These are phyloP conservation scores for Drosophila pandora DNA, from an alignment of 1,140 invertebrate genomes.

Conservation along the genomic window DNA sequence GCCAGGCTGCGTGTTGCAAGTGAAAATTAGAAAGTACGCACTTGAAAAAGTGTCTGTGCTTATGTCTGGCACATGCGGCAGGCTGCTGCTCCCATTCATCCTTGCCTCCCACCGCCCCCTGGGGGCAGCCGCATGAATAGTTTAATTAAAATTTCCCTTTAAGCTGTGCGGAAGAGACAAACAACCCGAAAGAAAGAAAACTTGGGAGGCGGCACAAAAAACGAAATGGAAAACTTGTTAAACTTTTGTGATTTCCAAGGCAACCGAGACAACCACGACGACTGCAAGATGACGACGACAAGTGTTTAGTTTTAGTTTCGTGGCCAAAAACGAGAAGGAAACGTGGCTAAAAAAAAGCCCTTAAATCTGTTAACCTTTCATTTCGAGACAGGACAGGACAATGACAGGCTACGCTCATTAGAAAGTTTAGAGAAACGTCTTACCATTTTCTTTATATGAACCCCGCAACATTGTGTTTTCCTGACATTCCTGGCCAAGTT, in stretches of 20 bases:
- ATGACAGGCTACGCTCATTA: constrained; percentile 28
- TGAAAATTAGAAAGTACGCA: constrained; percentile 80
- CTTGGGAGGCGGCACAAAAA: constrained; percentile 26
- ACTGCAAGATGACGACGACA: constrained; percentile 63
- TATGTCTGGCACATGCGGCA: constrained; percentile 62
- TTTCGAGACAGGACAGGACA: constrained; percentile 36
- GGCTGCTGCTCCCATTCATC: constrained; percentile 28
- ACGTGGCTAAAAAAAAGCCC: constrained; percentile 41
- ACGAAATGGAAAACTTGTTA: constrained; percentile 56
- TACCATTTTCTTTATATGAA: background rate
- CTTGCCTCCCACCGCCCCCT: background rate
- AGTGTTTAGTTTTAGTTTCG: constrained; percentile 62
- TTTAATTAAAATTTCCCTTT: constrained; percentile 80
- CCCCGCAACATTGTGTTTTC: background rate
- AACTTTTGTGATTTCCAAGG: constrained; percentile 70
- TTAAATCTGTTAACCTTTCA: constrained; percentile 70
- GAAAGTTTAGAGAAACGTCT: constrained; percentile 64
- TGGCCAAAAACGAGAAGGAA: constrained; percentile 27
- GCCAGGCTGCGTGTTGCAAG: constrained; percentile 70
- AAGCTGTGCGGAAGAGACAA: constrained; percentile 57
- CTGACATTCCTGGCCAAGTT: background rate
- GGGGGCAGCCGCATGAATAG: constrained; percentile 59
- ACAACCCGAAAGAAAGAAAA: constrained; percentile 58
- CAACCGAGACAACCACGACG: constrained; percentile 38
- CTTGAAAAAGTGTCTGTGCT: constrained; percentile 77